phyloP scores from a whole-genome alignment of 2,797 vertebrate species.

The Vespertilio murinus region DNA sequence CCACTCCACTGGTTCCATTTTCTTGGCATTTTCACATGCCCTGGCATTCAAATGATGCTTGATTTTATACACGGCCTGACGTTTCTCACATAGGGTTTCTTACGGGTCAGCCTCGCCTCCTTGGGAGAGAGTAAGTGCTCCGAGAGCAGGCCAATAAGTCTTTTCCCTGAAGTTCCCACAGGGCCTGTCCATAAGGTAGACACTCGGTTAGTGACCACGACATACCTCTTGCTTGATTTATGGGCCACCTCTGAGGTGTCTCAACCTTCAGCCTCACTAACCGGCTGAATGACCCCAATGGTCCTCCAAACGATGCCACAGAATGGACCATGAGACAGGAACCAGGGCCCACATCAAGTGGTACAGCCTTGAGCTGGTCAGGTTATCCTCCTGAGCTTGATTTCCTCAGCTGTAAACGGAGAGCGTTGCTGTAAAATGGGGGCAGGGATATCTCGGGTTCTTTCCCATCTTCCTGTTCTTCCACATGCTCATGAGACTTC shows the following conservation, averaged over 20 bases:
- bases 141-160: background rate
- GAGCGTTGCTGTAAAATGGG: background rate
- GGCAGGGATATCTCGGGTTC: background rate
- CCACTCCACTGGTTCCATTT: background rate
- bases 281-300: background rate
- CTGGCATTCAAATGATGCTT: background rate
- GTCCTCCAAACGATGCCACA: background rate
- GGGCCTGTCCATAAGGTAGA: background rate
- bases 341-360: background rate
- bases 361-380: background rate
- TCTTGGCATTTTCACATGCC: background rate
- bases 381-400: background rate
- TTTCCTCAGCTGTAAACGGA: background rate
- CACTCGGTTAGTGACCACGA: background rate
- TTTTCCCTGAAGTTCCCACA: background rate
- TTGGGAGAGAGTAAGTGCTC: background rate
- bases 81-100: background rate
- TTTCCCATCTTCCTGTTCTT: background rate
- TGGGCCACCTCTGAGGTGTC: background rate
- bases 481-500: background rate
- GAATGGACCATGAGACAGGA: background rate
- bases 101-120: background rate
- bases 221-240: background rate
- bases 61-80: background rate
- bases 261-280: background rate